A percentile compares a stretch with the other conserved stretches of the same genome.
These are phyloP conservation scores for Opisthocomus hoazin DNA, from an alignment of 2,113 vertebrate species.

Conservation along the genomic window DNA sequence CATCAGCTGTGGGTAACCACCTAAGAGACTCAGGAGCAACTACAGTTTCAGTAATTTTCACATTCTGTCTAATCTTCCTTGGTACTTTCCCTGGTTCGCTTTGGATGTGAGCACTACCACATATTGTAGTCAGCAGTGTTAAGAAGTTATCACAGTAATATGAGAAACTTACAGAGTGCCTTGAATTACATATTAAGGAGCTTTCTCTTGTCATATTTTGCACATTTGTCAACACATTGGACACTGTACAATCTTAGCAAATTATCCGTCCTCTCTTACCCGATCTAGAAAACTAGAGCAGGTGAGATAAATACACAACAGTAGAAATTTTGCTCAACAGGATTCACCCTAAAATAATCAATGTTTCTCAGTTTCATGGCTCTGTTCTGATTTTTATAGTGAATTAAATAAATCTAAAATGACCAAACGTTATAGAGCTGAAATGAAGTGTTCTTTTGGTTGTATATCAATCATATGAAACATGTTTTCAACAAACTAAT, in stretches of 20 bases:
- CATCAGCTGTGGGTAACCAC: neutral
- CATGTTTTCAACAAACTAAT: neutral
- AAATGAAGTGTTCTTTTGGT: neutral
- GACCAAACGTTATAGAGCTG: neutral
- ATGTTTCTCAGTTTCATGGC: neutral
- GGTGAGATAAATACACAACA: neutral
- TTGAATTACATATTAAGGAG: neutral
- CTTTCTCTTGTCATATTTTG: neutral
- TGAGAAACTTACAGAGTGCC: neutral
- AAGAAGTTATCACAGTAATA: neutral
- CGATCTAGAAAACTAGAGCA: neutral
- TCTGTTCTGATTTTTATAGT: neutral
- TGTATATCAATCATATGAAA: neutral
- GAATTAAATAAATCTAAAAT: neutral
- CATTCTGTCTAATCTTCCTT: neutral
- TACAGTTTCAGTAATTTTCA: neutral
- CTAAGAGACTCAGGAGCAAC: neutral
- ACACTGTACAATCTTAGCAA: neutral
- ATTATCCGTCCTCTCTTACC: neutral
- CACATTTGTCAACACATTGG: neutral
- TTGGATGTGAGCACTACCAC: neutral
- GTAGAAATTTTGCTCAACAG: neutral
- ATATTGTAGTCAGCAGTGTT: neutral
- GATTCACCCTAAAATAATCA: neutral
- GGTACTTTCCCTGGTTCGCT: neutral